Conservation (phyloP, 2,113 vertebrate species). For the Rhagologus leucostigma region DNA sequence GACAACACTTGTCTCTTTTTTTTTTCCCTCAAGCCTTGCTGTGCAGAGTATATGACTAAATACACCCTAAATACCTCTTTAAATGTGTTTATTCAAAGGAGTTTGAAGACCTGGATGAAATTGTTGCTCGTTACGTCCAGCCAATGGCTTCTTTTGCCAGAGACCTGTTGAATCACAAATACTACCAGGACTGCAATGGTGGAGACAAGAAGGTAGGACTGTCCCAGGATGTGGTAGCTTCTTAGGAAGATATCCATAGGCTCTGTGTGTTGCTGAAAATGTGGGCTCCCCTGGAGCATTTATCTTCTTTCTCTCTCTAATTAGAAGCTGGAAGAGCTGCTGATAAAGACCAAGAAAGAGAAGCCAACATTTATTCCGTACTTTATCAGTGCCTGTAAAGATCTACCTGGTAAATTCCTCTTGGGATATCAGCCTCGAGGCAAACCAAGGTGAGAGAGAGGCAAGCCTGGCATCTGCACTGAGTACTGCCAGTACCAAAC, state of each 20-base stretch:
- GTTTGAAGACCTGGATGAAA: constrained; percentile 98
- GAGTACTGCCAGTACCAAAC: neutral
- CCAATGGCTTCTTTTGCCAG: constrained; percentile 97
- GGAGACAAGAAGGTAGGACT: constrained; percentile 88
- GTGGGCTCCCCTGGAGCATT: neutral
- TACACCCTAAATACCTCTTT: neutral
- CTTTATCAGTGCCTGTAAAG: constrained; percentile 92
- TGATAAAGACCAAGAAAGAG: constrained; percentile 91
- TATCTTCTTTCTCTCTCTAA: constrained; percentile 25
- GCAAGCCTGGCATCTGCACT: neutral
- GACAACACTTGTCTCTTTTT: neutral
- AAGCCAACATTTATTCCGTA: constrained; percentile 98
- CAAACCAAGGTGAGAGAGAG: constrained; percentile 86
- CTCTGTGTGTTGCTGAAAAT: neutral
- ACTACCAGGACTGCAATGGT: constrained; percentile 90
- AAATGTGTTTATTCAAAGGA: constrained; percentile 77
- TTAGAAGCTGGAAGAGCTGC: constrained; percentile 95
- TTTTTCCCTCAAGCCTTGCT: neutral
- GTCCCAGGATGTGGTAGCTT: neutral
- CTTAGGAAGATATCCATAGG: neutral
- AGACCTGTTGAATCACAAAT: constrained; percentile 93
- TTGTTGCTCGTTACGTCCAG: constrained; percentile 95
- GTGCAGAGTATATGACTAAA: neutral
- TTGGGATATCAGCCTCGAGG: constrained; percentile 95
- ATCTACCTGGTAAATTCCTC: constrained; percentile 95